Evolutionary conservation across 2,113 vertebrate genomes (phyloP).

Genomic region (Vulpes vulpes): DNA sequence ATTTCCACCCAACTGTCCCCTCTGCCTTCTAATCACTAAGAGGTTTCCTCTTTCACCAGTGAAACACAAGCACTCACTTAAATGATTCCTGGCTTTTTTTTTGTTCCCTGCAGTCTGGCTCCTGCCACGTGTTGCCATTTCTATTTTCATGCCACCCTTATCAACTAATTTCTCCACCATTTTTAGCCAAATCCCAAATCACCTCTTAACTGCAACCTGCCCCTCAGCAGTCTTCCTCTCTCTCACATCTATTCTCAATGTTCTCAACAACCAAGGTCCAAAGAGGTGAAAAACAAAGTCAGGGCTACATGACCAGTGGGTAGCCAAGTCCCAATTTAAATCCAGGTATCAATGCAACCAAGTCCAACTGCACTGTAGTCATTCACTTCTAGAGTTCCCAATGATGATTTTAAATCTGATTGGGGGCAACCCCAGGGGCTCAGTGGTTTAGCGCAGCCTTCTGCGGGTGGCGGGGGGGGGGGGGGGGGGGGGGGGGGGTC

Average conservation of each 20-base stretch:
- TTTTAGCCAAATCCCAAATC: neutral
- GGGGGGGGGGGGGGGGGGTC: accelerated
- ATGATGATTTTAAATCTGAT: conserved; percentile 12
- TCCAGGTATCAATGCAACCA: neutral
- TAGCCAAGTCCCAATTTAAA: neutral
- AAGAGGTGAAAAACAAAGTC: conserved; percentile 1
- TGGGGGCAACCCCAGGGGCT: neutral
- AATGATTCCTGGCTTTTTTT: neutral
- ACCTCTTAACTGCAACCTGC: neutral
- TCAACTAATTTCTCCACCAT: neutral
- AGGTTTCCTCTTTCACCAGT: neutral
- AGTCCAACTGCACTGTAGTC: neutral
- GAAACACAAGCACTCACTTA: neutral
- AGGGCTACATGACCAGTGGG: neutral
- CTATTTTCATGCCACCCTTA: neutral
- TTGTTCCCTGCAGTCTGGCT: neutral
- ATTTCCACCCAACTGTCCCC: neutral
- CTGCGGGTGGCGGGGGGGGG: too few relatives aligned
- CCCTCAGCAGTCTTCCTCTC: neutral
- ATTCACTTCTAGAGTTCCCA: neutral
- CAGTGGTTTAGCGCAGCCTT: too few relatives aligned
- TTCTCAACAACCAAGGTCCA: neutral
- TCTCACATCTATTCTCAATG: neutral
- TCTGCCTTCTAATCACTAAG: neutral
- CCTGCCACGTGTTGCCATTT: neutral